Base-by-base conservation (phyloP, 2,113 vertebrate genomes). In the Rynchops niger region DNA sequence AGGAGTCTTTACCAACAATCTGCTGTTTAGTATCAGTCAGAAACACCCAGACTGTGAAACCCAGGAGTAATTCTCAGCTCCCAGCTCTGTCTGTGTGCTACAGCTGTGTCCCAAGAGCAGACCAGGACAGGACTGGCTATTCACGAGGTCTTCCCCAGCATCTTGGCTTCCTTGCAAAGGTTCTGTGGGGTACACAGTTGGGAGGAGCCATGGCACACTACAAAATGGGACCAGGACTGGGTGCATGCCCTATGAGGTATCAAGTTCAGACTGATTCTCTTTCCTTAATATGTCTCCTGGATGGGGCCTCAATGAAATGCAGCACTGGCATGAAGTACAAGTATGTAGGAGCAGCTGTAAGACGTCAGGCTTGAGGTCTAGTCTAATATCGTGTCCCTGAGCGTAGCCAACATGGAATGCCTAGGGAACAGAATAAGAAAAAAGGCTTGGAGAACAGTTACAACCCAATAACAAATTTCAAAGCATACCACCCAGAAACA, bases 141-240 rank as follows among this genome's bases (percentile, higher is more conserved):
- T 76, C 22, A 29, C 1, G 0, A 49, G 25, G 19, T 25, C 32
- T 50, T 72, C 11, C 22, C 17, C 49, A 32, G 19, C 15, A 42
- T 9, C 62, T 5, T 45, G 12, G 2, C 8, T 55, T 50, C n/a
- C 32, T 81, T 47, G 11, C 21, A 93, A 93, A 55, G 15, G 26
- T 30, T 14, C 29, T 16, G 21, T 42, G 25, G 11, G 4, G 8
- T 42, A 15, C 9, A 26, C 19, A 42, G 1, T 0, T 2, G 2
- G 25, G 9, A 77, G 23, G 8, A 83, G 20, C 29, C 3, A 0
- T 5, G 7, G 23, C 29, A 50, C 9, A 40, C 3, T 8, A 5
- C 36, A n/a, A 0, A 11, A n/a, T 0, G 6, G 42, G 25, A 13
- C 20, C 9, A 5, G 9, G 63, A 32, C 30, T 66, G 20, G 42